Conservation (phyloP, 1,140 invertebrate species). For the Stratiolaelaps scimitus region DNA sequence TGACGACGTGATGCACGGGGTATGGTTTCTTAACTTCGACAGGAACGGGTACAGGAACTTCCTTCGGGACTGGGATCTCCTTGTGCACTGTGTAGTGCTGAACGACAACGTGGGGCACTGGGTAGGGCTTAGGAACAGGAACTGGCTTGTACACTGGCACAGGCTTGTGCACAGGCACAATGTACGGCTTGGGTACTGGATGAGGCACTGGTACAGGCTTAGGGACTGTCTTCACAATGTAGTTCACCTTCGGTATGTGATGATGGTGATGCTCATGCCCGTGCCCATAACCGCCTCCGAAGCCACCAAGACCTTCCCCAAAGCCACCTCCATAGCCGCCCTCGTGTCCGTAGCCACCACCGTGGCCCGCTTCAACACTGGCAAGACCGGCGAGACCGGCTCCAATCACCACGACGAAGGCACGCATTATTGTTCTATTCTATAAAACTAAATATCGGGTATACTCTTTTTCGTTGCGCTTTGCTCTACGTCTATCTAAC, state of each 20-base stretch:
- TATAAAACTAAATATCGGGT: not conserved
- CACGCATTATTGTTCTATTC: conserved; percentile 23
- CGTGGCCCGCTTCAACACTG: not conserved
- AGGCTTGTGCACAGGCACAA: conserved; percentile 4
- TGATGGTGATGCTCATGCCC: not conserved
- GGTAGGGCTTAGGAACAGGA: conserved; percentile 7
- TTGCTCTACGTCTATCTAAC: too few species aligned
- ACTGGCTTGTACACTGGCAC: conserved; percentile 22
- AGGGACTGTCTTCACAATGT: conserved; percentile 5
- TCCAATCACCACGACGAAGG: conserved; percentile 1
- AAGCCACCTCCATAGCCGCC: not conserved
- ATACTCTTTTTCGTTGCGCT: too few species aligned
- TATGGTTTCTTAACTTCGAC: conserved; percentile 26
- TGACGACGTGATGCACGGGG: conserved; percentile 20
- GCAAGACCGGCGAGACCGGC: not conserved
- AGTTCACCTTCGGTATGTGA: conserved; percentile 16
- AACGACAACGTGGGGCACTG: conserved; percentile 5
- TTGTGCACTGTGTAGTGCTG: conserved; percentile 18
- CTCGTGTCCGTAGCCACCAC: not conserved
- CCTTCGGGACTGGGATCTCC: conserved; percentile 17
- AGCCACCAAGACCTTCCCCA: not conserved
- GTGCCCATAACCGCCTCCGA: not conserved
- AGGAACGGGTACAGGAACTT: conserved; percentile 6
- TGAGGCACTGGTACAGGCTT: conserved; percentile 14
- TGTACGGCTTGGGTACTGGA: not conserved